phyloP scores from a whole-genome alignment of 2,113 vertebrate genomes.

The Pelodiscus sinensis region DNA sequence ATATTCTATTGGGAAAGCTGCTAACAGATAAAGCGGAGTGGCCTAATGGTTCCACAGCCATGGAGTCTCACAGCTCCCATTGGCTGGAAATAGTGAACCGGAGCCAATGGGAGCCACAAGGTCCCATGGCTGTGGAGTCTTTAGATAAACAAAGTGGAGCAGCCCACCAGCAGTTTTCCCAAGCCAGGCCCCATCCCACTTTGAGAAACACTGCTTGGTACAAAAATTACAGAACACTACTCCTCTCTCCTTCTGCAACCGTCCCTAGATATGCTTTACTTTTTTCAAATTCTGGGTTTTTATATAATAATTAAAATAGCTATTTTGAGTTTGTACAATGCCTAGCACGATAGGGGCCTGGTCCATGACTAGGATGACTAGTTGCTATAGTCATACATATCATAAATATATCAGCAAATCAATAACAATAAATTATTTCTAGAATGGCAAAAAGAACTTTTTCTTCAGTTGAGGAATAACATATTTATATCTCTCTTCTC shows the following conservation, averaged over 20 bases:
- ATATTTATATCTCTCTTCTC: background rate
- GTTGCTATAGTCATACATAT: background rate
- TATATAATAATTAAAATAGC: background rate
- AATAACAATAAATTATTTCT: background rate
- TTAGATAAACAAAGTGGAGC: no score
- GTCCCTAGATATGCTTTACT: background rate
- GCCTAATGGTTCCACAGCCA: no score
- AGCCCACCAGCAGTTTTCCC: no score
- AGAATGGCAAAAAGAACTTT: constrained; percentile 2
- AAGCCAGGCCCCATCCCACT: no score
- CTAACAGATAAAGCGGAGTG: no score
- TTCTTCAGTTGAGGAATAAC: constrained; percentile 29
- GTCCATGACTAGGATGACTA: background rate
- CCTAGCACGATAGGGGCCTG: accelerated
- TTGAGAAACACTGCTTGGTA: no score
- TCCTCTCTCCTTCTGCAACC: background rate
- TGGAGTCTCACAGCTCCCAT: no score
- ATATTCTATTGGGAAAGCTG: background rate
- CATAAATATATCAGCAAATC: background rate
- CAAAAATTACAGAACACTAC: background rate
- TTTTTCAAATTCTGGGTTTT: background rate
- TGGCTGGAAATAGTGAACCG: no score
- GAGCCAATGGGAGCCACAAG: no score
- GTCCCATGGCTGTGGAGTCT: no score
- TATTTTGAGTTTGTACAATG: background rate